Base-by-base conservation (phyloP, 2,113 vertebrate species). In the Cygnus buccinator region DNA sequence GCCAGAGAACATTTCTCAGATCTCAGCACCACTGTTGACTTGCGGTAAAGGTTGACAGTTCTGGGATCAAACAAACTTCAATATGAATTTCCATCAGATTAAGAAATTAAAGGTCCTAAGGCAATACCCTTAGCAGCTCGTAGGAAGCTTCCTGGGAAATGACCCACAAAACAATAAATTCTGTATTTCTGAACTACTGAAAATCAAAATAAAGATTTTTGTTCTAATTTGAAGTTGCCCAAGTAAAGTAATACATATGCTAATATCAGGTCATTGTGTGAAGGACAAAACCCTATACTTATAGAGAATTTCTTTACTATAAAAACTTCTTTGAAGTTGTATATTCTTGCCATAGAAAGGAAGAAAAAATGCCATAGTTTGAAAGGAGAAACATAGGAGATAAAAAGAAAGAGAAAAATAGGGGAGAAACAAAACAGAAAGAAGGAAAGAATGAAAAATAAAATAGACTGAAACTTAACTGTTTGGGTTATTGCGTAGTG, bases 401-500 rank as follows among this genome's bases (percentile, higher is more conserved):
- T 21, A 66, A 3, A 66, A 62, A 39, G 33, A 87, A 61, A 77
- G 28, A 31, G 28, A 62, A n/a, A 62, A 62, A 16, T 7, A 28
- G 28, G n/a, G 33, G 26, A 90, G 75, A 41, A 90, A 80, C 66
- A 29, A 72, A 59, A 77, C 52, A 55, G 52, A 29, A n/a, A 78
- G 74, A n/a, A 61, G 19, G 61, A 28, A 70, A 91, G 85, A 14
- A 52, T 37, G 20, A 39, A 91, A 35, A 84, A 91, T 7, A 83
- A 65, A 81, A n/a, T 29, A 82, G 18, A n/a, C 21, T 29, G 74
- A 62, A 89, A 62, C 8, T 10, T 89, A 95, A 91, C 48, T 59
- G 6, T 94, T 94, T 50, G 48, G 48, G 48, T 94, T 25, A 79
- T 96, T 97, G 96, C 1, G 2, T 66, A 92, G 65, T 83, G 89